A percentile compares a stretch with the other conserved stretches of the same genome.
Conservation (phyloP, 2,888 invertebrate genomes). For the Nematopogon swammerdamellus region DNA sequence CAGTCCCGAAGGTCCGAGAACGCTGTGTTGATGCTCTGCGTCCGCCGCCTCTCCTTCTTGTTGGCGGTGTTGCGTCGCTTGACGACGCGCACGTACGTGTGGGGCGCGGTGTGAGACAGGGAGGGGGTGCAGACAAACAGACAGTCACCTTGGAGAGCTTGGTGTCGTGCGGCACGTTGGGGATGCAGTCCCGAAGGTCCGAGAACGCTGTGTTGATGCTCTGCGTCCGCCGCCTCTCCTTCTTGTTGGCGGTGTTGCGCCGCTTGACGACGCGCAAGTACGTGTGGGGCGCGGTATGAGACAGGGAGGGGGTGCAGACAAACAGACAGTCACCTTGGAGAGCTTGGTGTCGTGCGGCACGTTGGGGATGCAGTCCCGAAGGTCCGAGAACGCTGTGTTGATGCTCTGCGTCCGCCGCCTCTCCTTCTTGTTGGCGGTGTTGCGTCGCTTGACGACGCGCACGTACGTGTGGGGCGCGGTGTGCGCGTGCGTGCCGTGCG, state of each 20-base stretch:
- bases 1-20: constrained; percentile 90
- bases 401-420: constrained; percentile 78
- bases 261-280: constrained; percentile 1
- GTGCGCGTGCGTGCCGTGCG: not conserved
- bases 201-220: constrained; percentile 94
- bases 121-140: constrained; percentile 24
- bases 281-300: not conserved
- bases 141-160: constrained; percentile 84
- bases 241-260: constrained; percentile 77
- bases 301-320: constrained; percentile 18
- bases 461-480: not conserved
- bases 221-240: constrained; percentile 77
- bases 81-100: not conserved
- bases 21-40: constrained; percentile 90
- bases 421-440: constrained; percentile 87
- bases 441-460: constrained; percentile 16
- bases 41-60: constrained; percentile 76
- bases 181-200: constrained; percentile 89
- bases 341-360: constrained; percentile 95
- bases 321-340: constrained; percentile 72
- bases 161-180: constrained; percentile 94
- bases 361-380: constrained; percentile 93
- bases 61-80: constrained; percentile 65
- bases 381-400: constrained; percentile 90
- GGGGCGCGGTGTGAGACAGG: not conserved